Evolutionary conservation across 2,797 vertebrate genomes (phyloP).

Genomic region (Scarus forsteni): DNA sequence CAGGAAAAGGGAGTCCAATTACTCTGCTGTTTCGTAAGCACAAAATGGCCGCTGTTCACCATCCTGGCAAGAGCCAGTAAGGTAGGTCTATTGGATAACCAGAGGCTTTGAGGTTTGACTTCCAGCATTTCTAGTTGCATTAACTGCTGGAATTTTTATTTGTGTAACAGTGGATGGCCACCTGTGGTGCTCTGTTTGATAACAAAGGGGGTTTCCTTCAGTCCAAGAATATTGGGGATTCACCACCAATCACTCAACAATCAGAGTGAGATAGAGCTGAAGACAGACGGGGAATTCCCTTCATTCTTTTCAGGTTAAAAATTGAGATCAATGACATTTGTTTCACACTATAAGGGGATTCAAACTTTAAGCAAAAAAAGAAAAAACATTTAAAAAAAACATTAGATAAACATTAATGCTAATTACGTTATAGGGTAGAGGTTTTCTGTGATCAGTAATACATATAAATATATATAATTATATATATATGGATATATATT

Average conservation of each 20-base stretch:
- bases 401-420: too few relatives aligned
- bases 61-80: constrained; percentile 17
- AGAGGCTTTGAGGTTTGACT: constrained; percentile 17
- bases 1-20: constrained; percentile 13
- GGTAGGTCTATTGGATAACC: constrained; percentile 5
- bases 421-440: too few relatives aligned
- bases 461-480: too few relatives aligned
- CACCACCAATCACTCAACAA: constrained; percentile 66
- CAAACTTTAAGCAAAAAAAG: too few relatives aligned
- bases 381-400: too few relatives aligned
- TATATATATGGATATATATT: too few relatives aligned
- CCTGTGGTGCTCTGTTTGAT: constrained; percentile 46
- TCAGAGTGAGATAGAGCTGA: constrained; percentile 42
- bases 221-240: constrained; percentile 55
- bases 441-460: not conserved
- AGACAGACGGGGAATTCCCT: constrained; percentile 47
- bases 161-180: constrained; percentile 48
- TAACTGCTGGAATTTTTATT: too few relatives aligned
- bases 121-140: constrained; percentile 41
- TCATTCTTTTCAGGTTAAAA: constrained; percentile 35
- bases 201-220: constrained; percentile 67
- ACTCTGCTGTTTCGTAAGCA: constrained; percentile 25
- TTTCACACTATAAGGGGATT: not conserved
- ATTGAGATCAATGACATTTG: constrained; percentile 20
- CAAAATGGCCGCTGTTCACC: constrained; percentile 64